Conservation (phyloP, 2,888 invertebrate genomes). For the Cheilosia scutellata region DNA sequence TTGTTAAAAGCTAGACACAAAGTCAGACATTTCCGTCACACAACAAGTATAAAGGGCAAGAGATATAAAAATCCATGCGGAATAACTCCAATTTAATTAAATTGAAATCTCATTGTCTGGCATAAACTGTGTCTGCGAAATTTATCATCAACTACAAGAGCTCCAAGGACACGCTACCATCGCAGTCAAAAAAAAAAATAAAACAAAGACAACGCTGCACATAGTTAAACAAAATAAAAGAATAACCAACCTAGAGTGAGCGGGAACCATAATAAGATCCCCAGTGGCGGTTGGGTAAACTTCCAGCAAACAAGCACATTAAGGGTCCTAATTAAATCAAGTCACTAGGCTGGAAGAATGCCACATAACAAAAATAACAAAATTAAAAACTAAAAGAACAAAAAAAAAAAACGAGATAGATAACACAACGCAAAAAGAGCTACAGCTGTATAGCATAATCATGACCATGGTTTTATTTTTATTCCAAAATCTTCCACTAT, state of each 20-base stretch:
- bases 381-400: slow-evolving; percentile 70
- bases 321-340: slow-evolving; percentile 73
- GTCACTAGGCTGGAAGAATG: slow-evolving; percentile 74
- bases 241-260: slow-evolving; percentile 10
- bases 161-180: slow-evolving; percentile 43
- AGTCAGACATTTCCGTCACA: slow-evolving; percentile 45
- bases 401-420: slow-evolving; percentile 6
- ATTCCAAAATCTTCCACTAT: slow-evolving; percentile 48
- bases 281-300: slow-evolving; percentile 67
- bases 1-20: slow-evolving; percentile 38
- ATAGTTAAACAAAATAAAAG: slow-evolving; percentile 46
- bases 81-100: slow-evolving; percentile 67
- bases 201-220: slow-evolving; percentile 4
- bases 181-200: slow-evolving; percentile 4
- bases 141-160: slow-evolving; percentile 43
- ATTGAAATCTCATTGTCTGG: slow-evolving; percentile 70
- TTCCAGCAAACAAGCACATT: slow-evolving; percentile 74
- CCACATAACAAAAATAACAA: slow-evolving; percentile 69
- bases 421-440: slow-evolving; percentile 12
- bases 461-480: slow-evolving; percentile 21
- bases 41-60: neutral
- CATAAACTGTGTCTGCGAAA: slow-evolving; percentile 67
- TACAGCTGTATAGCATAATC: slow-evolving; percentile 27
- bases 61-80: slow-evolving; percentile 52
- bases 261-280: slow-evolving; percentile 62